Evolutionary conservation across 2,888 invertebrate genomes (phyloP).

Genomic region (Volucella bombylans): DNA sequence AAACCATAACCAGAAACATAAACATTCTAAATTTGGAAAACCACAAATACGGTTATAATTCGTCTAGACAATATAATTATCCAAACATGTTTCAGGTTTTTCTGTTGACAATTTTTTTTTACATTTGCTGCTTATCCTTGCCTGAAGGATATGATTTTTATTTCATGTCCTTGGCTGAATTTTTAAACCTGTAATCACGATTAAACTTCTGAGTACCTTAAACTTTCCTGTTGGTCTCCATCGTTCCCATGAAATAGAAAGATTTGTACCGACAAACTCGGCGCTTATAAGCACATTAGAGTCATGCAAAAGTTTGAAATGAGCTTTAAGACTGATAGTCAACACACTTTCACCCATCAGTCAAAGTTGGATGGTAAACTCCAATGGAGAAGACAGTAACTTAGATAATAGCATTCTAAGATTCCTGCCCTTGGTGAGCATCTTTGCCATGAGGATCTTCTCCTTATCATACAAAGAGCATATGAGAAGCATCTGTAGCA

Average conservation of each 20-base stretch:
- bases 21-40: too few relatives aligned
- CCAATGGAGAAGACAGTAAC: constrained; percentile 23
- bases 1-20: too few relatives aligned
- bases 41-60: too few relatives aligned
- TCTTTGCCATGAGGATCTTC: constrained; percentile 1
- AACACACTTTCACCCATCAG: constrained; percentile 25
- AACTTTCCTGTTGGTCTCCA: too few relatives aligned
- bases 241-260: not conserved
- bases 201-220: too few relatives aligned
- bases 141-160: too few relatives aligned
- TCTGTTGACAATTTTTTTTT: too few relatives aligned
- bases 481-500: constrained; percentile 50
- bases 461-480: constrained; percentile 1
- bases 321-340: constrained; percentile 37
- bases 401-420: constrained; percentile 23
- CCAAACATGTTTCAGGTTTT: too few relatives aligned
- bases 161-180: too few relatives aligned
- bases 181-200: too few relatives aligned
- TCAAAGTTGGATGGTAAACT: constrained; percentile 25
- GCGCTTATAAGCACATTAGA: constrained; percentile 24
- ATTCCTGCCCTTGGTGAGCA: constrained; percentile 7
- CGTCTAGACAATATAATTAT: too few relatives aligned
- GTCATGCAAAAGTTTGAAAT: constrained; percentile 22
- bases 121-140: too few relatives aligned
- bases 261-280: not conserved